Conservation (phyloP, 2,797 vertebrate species). For the Siniperca undulata region DNA sequence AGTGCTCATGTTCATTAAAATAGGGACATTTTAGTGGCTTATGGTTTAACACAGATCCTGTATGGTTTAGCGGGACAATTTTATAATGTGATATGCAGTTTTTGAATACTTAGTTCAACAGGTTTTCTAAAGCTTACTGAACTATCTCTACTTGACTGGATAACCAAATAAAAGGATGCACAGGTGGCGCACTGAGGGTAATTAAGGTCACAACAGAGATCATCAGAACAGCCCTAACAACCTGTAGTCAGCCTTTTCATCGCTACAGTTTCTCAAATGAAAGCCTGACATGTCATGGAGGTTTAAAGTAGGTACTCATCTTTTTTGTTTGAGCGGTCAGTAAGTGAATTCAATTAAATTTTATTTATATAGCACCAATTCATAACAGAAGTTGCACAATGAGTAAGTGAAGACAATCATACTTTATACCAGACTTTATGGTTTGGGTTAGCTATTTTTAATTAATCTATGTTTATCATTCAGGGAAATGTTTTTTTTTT, state of each 20-base stretch:
- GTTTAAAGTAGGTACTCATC: background rate
- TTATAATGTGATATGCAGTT: background rate
- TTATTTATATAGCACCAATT: no score
- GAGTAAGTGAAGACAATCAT: background rate
- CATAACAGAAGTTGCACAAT: no score
- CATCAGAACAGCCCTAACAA: conserved; percentile 4
- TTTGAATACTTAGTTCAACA: background rate
- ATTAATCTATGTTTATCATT: background rate
- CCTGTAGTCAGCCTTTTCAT: background rate
- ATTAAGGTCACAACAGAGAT: background rate
- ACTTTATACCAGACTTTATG: background rate
- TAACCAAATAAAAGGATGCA: background rate
- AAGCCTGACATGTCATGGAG: background rate
- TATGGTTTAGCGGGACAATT: background rate
- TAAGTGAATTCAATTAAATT: background rate
- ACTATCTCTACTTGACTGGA: background rate
- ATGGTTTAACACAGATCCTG: background rate
- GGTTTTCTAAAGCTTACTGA: background rate
- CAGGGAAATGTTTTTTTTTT: background rate
- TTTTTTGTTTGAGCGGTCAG: background rate
- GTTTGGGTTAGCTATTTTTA: background rate
- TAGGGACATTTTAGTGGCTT: background rate
- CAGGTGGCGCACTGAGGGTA: background rate
- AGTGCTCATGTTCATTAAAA: background rate
- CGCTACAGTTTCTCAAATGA: background rate